phyloP scores from a whole-genome alignment of 2,113 vertebrate species.

The Oryzias curvinotus region DNA sequence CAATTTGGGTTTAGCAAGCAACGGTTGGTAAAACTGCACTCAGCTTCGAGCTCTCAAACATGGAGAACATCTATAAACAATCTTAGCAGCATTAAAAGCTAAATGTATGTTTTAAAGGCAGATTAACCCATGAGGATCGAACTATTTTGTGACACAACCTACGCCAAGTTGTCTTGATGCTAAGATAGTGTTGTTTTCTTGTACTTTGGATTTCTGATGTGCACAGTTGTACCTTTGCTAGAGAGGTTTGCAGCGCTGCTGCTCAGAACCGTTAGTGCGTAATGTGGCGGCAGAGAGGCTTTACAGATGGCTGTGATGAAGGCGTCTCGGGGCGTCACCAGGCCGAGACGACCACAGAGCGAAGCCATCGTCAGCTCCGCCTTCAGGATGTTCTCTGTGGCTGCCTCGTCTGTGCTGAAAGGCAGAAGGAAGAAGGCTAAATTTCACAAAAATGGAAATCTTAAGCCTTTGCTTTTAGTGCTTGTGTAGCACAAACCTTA shows the following conservation, averaged over 20 bases:
- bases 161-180: no score
- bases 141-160: no score
- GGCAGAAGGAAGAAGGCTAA: background rate
- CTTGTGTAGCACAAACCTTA: background rate
- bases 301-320: constrained; percentile 99
- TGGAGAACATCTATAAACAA: no score
- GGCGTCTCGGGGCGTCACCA: constrained; percentile 95
- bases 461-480: background rate
- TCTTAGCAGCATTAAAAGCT: background rate
- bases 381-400: constrained; percentile 98
- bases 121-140: no score
- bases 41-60: no score
- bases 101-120: background rate
- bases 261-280: constrained; percentile 91
- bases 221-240: constrained; percentile 83
- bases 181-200: background rate
- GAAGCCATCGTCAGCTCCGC: constrained; percentile 95
- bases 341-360: constrained; percentile 89
- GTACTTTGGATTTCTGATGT: background rate
- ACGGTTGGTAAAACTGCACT: no score
- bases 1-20: no score
- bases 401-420: constrained; percentile 92
- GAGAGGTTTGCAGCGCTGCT: constrained; percentile 82
- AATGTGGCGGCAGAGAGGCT: constrained; percentile 96
- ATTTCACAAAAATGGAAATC: background rate